Conservation (phyloP, 1,140 invertebrate genomes). For the Drosophila chauvacae region DNA sequence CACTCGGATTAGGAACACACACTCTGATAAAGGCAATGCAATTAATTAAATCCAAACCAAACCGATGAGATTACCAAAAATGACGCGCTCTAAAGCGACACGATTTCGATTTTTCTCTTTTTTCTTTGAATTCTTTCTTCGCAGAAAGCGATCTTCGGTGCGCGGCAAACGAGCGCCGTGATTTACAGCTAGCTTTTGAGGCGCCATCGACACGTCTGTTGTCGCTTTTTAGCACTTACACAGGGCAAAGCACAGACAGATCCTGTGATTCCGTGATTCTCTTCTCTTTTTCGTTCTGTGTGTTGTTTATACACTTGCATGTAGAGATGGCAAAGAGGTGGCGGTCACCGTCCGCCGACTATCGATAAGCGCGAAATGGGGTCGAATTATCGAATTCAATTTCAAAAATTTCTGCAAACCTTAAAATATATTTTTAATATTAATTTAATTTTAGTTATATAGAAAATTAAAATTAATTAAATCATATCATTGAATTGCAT, state of each 20-base stretch:
- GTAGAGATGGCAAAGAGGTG: constrained; percentile 10
- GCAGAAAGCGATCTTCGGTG: neutral
- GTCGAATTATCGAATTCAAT: neutral
- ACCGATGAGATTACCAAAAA: neutral
- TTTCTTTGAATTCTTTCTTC: too few species aligned
- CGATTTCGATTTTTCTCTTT: neutral
- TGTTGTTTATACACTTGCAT: constrained; percentile 18
- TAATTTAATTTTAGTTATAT: too few species aligned
- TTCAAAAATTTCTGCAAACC: too few species aligned
- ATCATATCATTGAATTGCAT: too few species aligned
- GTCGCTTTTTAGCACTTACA: constrained; percentile 5
- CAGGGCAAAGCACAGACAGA: neutral
- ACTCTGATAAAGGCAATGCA: neutral
- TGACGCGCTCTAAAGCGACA: neutral
- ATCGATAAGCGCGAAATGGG: neutral
- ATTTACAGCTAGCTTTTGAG: constrained; percentile 10
- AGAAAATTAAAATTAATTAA: too few species aligned
- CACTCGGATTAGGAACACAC: neutral
- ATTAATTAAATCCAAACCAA: neutral
- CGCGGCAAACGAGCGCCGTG: neutral
- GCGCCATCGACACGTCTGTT: neutral
- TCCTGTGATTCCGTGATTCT: constrained; percentile 4
- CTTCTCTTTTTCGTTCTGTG: neutral
- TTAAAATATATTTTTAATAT: too few species aligned
- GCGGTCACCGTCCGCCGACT: neutral